A percentile compares a stretch with the other conserved stretches of the same genome.
Evolutionary conservation across 2,888 invertebrate species (phyloP).

Genomic region (Eumerus sabulonum): DNA sequence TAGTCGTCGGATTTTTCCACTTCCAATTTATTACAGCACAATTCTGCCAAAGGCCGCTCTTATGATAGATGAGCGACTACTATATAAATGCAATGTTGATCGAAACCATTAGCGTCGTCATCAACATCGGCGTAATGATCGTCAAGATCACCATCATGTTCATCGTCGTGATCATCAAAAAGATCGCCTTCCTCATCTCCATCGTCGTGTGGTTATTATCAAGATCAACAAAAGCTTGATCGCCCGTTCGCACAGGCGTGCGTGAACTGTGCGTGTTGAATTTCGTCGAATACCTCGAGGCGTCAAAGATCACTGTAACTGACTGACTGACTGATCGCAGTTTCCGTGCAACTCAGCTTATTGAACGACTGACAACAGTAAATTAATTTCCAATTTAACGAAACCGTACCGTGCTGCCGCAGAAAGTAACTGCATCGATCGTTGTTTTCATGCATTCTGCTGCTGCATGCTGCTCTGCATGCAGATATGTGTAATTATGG

Average conservation of each 20-base stretch:
- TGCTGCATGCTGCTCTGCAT: conserved; percentile 50
- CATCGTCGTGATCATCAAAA: neutral
- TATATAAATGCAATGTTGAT: conserved; percentile 65
- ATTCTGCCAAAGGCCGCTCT: conserved; percentile 37
- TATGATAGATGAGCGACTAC: conserved; percentile 34
- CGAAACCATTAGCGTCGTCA: conserved; percentile 55
- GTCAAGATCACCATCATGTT: conserved; percentile 33
- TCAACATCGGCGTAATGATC: conserved; percentile 25
- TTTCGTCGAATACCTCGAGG: conserved; percentile 39
- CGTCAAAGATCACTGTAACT: conserved; percentile 48
- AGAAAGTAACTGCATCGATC: conserved; percentile 6
- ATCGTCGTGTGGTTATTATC: conserved; percentile 32
- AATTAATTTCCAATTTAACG: conserved; percentile 63
- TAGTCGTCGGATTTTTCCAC: neutral
- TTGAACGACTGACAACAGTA: conserved; percentile 46
- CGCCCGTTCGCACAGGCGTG: conserved; percentile 10
- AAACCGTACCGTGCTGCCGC: conserved; percentile 3
- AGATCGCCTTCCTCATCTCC: conserved; percentile 9
- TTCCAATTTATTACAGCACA: conserved; percentile 60
- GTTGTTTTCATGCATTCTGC: conserved; percentile 15
- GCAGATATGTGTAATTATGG: conserved; percentile 13
- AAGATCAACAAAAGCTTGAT: conserved; percentile 49
- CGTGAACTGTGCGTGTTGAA: conserved; percentile 35
- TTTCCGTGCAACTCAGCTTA: conserved; percentile 5
- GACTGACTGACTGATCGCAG: conserved; percentile 36